Base-by-base conservation (phyloP, 2,797 vertebrate species). In the Otus scops region DNA sequence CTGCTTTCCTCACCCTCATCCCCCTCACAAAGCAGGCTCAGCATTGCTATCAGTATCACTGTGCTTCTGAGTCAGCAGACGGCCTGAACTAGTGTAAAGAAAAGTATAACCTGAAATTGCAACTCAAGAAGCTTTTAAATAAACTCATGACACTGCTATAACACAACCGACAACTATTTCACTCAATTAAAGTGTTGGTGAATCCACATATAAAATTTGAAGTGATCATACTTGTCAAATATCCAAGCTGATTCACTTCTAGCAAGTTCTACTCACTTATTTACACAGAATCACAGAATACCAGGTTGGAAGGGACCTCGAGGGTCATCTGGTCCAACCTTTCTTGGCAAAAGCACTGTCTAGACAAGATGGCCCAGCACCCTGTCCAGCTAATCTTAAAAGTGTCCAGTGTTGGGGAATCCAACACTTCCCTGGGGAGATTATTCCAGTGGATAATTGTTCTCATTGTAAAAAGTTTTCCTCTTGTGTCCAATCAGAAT, bases 21-120 rank as follows among this genome's bases (percentile, higher is more conserved):
- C 36, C 45, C 48, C 24, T 61, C 77, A 26, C 1, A 0, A 34
- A 36, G 81, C 3, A 0, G 8, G 20, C 61, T 85, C 70, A 20
- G 65, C 22, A 3, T 5, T 20, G 38, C 36, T 63, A 27, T 28
- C 75, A 11, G 3, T 3, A 14, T 7, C 39, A 3, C 80, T 6
- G 23, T 3, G 30, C 69, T 84, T 48, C 83, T 4, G 23, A 75
- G 56, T 26, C 61, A 23, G 43, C 36, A 63, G 27, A 2, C 39
- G 41, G 56, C n/a, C 56, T 2, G 26, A 68, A 22, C 17, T 34
- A 11, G 4, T 1, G 32, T 17, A 45, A 60, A 59, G 28, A 21
- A 23, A 36, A 69, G 54, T 8, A 19, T 15, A 32, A 26, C 24
- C 41, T 8, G 23, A 38, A 38, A 30, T 3, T 8, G 39, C 64